Conservation (phyloP, 1,140 invertebrate genomes). For the Scaptomyza hsui region DNA sequence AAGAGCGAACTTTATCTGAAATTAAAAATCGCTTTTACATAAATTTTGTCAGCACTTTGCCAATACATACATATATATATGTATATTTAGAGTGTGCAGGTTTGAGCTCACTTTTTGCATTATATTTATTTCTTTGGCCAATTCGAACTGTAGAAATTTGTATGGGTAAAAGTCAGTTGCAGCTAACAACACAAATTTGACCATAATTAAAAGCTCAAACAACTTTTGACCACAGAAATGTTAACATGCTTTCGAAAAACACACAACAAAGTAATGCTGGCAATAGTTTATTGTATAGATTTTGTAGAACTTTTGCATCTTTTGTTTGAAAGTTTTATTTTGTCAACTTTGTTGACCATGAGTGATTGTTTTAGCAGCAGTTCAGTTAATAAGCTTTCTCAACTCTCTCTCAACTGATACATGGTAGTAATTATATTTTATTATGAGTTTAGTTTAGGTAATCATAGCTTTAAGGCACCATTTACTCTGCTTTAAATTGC, state of each 20-base stretch:
- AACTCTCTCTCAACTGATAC: too few species aligned
- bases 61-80: conserved; percentile 22
- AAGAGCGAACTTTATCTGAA: conserved; percentile 65
- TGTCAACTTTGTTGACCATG: background rate
- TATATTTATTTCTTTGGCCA: conserved; percentile 12
- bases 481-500: too few species aligned
- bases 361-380: background rate
- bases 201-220: conserved; percentile 64
- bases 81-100: background rate
- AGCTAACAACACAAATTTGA: conserved; percentile 49
- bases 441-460: too few species aligned
- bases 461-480: too few species aligned
- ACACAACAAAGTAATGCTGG: conserved; percentile 33
- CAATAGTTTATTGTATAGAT: conserved; percentile 49
- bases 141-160: conserved; percentile 39
- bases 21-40: conserved; percentile 74
- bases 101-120: background rate
- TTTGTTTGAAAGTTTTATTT: conserved; percentile 55
- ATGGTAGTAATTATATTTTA: background rate
- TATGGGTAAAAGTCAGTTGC: conserved; percentile 35
- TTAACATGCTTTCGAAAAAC: conserved; percentile 29
- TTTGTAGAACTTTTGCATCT: conserved; percentile 28
- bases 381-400: background rate
- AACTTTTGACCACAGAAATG: conserved; percentile 41
- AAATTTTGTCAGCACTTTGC: conserved; percentile 69